Percentiles rank a stretch among this genome's conserved stretches.
These are phyloP conservation scores for Corythornis madagascariensis DNA, from an alignment of 2,113 vertebrate genomes.

Conservation along the genomic window DNA sequence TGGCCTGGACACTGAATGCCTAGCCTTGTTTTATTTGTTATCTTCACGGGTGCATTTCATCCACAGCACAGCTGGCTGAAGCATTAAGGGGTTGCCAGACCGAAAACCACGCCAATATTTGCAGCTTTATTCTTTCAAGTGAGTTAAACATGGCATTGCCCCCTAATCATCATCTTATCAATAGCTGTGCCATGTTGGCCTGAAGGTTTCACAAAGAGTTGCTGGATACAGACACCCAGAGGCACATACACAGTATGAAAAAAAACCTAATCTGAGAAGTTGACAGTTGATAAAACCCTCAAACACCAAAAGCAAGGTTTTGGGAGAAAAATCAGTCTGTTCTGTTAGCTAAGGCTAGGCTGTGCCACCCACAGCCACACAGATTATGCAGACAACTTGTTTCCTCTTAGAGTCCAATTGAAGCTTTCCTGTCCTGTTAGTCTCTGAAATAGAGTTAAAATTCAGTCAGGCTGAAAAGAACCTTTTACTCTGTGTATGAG, in stretches of 20 bases:
- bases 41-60: background rate
- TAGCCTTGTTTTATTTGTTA: background rate
- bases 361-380: background rate
- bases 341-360: background rate
- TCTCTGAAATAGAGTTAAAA: constrained; percentile 36
- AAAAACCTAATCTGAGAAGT: background rate
- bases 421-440: background rate
- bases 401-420: background rate
- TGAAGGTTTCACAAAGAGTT: background rate
- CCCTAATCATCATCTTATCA: background rate
- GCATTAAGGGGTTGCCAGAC: background rate
- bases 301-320: background rate
- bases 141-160: background rate
- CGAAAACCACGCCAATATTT: background rate
- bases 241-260: background rate
- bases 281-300: background rate
- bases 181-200: background rate
- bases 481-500: background rate
- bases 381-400: background rate
- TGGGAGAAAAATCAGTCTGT: background rate
- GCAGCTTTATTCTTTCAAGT: background rate
- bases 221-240: background rate
- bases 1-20: background rate
- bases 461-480: constrained; percentile 22
- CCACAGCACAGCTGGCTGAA: background rate